Conservation (phyloP, 2,888 invertebrate genomes). For the Trachelus iudaicus region DNA sequence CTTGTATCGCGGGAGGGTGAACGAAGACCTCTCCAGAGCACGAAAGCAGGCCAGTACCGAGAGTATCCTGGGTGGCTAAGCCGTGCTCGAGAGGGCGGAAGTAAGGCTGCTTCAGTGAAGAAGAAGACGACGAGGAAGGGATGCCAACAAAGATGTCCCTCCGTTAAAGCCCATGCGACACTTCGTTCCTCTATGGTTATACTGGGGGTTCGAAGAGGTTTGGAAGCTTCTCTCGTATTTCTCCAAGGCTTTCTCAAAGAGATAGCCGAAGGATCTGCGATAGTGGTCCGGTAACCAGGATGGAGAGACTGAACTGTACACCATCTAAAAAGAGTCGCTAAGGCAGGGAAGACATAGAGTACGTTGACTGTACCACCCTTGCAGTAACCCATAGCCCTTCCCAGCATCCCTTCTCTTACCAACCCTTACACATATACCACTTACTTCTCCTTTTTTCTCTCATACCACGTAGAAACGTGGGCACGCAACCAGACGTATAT, state of each 20-base stretch:
- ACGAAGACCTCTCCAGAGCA: constrained; percentile 22
- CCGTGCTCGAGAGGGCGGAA: constrained; percentile 33
- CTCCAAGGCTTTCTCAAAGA: neutral
- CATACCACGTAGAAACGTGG: neutral
- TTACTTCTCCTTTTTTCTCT: neutral
- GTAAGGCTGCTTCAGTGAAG: constrained; percentile 27
- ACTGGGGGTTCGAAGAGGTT: neutral
- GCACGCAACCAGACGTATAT: neutral
- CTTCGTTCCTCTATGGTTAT: neutral
- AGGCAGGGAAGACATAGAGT: constrained; percentile 33
- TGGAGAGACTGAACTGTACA: neutral
- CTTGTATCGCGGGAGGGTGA: constrained; percentile 9
- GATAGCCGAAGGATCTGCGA: neutral
- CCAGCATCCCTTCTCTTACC: neutral
- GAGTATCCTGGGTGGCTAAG: constrained; percentile 20
- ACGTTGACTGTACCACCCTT: constrained; percentile 3
- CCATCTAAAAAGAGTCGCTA: neutral
- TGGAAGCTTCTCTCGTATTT: neutral
- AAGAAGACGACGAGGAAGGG: neutral
- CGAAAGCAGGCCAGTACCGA: constrained; percentile 16
- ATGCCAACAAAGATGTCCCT: neutral
- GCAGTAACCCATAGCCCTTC: neutral
- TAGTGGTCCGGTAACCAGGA: neutral
- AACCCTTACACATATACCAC: neutral
- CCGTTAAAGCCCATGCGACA: neutral